Base-by-base conservation (phyloP, 23 tunicate species). In the Trididemnum clinides region DNA sequence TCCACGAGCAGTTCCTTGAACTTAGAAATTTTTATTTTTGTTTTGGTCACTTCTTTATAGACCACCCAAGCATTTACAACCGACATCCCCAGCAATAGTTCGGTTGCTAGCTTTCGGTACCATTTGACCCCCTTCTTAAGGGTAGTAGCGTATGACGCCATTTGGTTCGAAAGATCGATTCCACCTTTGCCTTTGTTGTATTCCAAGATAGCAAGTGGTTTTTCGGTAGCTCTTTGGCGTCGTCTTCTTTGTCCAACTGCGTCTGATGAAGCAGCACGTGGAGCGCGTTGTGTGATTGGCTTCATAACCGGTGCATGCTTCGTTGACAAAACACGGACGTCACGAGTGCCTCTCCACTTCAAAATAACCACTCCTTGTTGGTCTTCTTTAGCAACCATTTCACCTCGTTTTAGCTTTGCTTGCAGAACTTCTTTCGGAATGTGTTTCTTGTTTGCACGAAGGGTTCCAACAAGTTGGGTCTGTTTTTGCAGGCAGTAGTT, bases 131-230 rank as follows among this genome's bases (percentile, higher is more conserved):
- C n/a, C n/a, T n/a, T n/a, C n/a, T n/a, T n/a, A n/a, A n/a, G n/a
- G n/a, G n/a, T n/a, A n/a, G n/a, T n/a, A n/a, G 39, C 80, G 26
- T 79, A 79, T 19, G 84, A 79, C 0, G 84, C 70, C 84, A 79
- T 79, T 37, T 79, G 84, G 70, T 79, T 36, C 28, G 71, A 79
- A 19, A 51, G 39, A 57, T 79, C 84, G 15, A 79, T 79, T 26
- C 84, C 84, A 54, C 33, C 70, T 79, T 79, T 79, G n/a, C 84
- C 71, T 79, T 79, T 79, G 39, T 79, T 79, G 28, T 79, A 79
- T 25, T 28, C 84, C 39, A 51, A 34, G 31, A 79, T 54, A 26
- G 84, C 39, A 18, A 44, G 27, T 28, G 84, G 71, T 57, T 79
- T 79, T 57, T 31, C 80, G 28, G 54, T 73, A n/a, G 80, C 80